Base-by-base conservation (phyloP, 2,113 vertebrate genomes). In the Syngnathus scovelli region DNA sequence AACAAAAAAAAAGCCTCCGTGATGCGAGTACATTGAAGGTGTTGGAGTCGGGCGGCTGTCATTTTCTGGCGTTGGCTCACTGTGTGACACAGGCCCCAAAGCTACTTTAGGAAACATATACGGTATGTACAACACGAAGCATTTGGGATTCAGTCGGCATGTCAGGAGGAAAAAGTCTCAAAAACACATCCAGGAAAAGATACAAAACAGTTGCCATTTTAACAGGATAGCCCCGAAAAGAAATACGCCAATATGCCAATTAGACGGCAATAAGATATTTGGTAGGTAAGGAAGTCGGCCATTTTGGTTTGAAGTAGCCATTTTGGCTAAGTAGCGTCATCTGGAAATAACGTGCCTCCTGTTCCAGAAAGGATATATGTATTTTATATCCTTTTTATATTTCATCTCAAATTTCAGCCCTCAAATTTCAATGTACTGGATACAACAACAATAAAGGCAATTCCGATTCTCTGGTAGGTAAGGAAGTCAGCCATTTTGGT, bases 11-110 rank as follows among this genome's bases (percentile, higher is more conserved):
- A 66, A 56, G 65, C 43, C 54, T 56, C 58, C 18, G 64, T 46
- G 74, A 81, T 67, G 64, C 62, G 66, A 79, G 69, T 67, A 56
- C 27, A 55, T 68, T 39, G 4, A 18, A 60, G 58, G 68, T 72
- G 76, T 75, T 65, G 38, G 61, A 63, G 71, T 75, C 65, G 67
- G 64, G 64, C 63, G 16, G 64, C 61, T 21, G 61, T 71, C 56
- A 76, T 87, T 88, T 79, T 83, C 67, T 56, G 60, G 76, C 71
- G 78, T 78, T 61, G 70, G 74, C 75, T 70, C 11, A 16, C 43
- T 19, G 78, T 58, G 74, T 58, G 74, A 52, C 49, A 76, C 63
- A 39, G 65, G 72, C 54, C 16, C 43, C 61, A 51, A 5, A 18
- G 49, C 49, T 52, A 52, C 49, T 52, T 52, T n/a, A n/a, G 49